phyloP scores from a whole-genome alignment of 2,113 vertebrate genomes.

The Pithys albifrons region DNA sequence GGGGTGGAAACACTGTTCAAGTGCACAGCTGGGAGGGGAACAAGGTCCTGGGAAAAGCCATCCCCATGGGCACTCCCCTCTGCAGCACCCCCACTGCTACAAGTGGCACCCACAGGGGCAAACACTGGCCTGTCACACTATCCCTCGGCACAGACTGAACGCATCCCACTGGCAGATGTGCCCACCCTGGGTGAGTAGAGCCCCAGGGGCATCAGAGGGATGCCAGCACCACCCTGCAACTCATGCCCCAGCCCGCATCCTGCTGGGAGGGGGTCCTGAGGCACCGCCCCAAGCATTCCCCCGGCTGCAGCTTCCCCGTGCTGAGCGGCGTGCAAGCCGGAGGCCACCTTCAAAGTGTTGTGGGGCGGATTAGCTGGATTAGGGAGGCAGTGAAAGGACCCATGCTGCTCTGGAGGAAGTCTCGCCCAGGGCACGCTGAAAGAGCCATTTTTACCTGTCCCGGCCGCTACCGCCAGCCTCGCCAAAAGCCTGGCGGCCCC shows the following conservation, averaged over 20 bases:
- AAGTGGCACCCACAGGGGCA: background rate
- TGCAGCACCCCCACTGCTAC: background rate
- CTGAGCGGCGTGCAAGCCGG: slow-evolving; percentile 67
- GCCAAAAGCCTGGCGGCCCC: slow-evolving; percentile 63
- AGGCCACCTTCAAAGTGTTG: slow-evolving; percentile 91
- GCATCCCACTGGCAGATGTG: fast-evolving
- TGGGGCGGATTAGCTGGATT: slow-evolving; percentile 96
- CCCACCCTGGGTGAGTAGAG: background rate
- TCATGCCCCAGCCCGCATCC: fast-evolving
- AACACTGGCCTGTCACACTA: fast-evolving
- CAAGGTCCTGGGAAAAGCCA: background rate
- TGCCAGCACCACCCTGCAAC: background rate
- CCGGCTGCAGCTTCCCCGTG: background rate
- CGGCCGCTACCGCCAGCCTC: slow-evolving; percentile 66
- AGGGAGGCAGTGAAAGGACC: slow-evolving; percentile 89
- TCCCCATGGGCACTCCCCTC: background rate
- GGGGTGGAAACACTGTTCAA: background rate
- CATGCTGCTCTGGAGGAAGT: slow-evolving; percentile 91
- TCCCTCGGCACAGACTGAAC: fast-evolving
- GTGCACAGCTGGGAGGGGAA: background rate
- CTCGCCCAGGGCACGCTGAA: slow-evolving; percentile 82
- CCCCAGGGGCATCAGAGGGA: background rate
- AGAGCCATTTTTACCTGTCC: slow-evolving; percentile 87
- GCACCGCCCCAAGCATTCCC: slow-evolving; percentile 19
- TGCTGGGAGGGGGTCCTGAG: background rate